phyloP scores from a whole-genome alignment of 2,113 vertebrate genomes.

The Gambusia affinis region DNA sequence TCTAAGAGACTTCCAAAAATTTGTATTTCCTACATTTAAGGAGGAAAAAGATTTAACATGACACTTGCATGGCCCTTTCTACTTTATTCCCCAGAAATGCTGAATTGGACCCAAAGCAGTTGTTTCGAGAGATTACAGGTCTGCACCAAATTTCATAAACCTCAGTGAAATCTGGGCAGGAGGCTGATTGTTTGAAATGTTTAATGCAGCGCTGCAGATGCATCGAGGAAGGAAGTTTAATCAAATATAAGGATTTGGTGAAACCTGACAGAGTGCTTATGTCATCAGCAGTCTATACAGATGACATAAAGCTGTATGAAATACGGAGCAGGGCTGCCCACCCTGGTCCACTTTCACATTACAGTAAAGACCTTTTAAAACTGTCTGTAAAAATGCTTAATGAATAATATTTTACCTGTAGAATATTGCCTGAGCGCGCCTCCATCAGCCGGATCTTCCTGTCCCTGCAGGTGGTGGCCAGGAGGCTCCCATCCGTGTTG shows the following conservation, averaged over 20 bases:
- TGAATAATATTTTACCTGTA: conserved; percentile 75
- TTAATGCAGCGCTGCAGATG: too few relatives aligned
- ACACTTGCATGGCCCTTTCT: neutral
- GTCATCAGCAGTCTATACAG: too few relatives aligned
- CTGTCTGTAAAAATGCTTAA: too few relatives aligned
- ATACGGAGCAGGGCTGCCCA: too few relatives aligned
- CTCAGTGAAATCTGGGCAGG: too few relatives aligned
- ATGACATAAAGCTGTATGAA: too few relatives aligned
- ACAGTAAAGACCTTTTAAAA: too few relatives aligned
- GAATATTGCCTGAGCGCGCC: conserved; percentile 79
- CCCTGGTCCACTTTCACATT: too few relatives aligned
- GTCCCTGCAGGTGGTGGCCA: conserved; percentile 91
- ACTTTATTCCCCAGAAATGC: neutral
- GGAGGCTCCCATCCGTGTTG: conserved; percentile 88
- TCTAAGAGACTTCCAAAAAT: neutral
- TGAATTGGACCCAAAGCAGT: neutral
- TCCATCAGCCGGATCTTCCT: conserved; percentile 87
- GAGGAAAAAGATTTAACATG: neutral
- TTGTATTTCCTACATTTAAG: neutral
- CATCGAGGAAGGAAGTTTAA: neutral
- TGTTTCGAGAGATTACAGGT: neutral
- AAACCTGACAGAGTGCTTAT: too few relatives aligned
- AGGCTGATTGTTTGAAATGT: too few relatives aligned
- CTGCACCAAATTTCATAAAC: too few relatives aligned
- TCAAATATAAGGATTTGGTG: neutral